These are phyloP conservation scores for Sebastes glaucus DNA, from an alignment of 2,797 vertebrate genomes.

Conservation along the genomic window DNA sequence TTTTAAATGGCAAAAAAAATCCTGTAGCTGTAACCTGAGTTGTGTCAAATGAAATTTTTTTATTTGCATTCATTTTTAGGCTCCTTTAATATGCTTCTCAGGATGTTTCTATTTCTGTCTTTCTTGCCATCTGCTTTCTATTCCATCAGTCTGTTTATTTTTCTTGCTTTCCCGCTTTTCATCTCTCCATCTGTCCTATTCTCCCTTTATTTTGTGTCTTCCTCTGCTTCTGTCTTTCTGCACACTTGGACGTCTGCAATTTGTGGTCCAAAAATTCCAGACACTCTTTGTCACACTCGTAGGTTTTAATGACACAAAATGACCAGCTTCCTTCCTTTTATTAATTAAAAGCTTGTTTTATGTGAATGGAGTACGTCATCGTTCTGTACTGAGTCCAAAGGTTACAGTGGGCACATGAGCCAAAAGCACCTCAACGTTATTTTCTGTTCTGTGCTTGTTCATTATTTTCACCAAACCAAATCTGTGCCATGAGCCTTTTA, in stretches of 20 bases:
- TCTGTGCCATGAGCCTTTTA: not conserved
- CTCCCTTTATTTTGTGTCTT: not conserved
- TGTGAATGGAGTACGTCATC: conserved; percentile 33
- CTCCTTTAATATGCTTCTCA: not conserved
- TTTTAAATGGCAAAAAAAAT: not conserved
- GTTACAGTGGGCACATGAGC: not conserved
- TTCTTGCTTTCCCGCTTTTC: not conserved
- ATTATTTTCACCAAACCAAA: not conserved
- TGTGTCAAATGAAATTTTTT: not conserved
- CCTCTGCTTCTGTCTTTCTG: not conserved
- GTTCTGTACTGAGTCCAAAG: conserved; percentile 14
- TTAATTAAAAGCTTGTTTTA: conserved; percentile 41
- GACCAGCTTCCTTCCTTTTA: conserved; percentile 50
- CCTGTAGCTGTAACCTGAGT: not conserved
- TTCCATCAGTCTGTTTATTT: not conserved
- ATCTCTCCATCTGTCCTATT: not conserved
- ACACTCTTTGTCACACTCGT: conserved; percentile 39
- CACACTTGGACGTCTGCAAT: conserved; percentile 1
- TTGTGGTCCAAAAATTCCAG: conserved; percentile 15
- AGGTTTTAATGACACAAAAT: conserved; percentile 37
- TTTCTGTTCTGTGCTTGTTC: not conserved
- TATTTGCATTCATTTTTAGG: not conserved
- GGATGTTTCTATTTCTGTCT: not conserved
- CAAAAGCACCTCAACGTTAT: not conserved
- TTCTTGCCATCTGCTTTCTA: not conserved